Evolutionary conservation across 2,888 invertebrate species (phyloP), one percentile per base, ranked within the genome.

Genomic region (Phytoseiulus persimilis): DNA sequence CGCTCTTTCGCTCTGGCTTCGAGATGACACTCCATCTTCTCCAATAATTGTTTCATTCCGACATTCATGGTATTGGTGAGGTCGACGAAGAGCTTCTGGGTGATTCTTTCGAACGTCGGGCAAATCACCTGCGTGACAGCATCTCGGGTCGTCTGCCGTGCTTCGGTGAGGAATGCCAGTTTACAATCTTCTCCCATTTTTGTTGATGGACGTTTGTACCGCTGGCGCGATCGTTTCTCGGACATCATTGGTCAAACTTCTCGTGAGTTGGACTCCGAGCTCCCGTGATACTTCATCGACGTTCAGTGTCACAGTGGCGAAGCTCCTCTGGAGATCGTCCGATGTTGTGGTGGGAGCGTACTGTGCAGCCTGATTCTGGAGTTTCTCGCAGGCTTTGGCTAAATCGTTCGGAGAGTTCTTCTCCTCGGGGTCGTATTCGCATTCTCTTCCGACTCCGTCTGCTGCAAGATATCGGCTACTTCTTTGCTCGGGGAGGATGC

Each of bases 181-280:
- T 87, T 87, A 45, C 87, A 87, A 87, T 87, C 87, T 18, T 87
- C 87, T 33, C 87, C 87, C 9, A 87, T n/a, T 87, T n/a, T 87
- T 87, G 87, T 45, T n/a, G 14, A 87, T 87, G 9, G 87, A 87
- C 31, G 87, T 87, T 33, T 87, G 87, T 33, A 87, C 32, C 33
- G 87, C 87, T 28, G 87, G 87, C 11, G 45, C 87, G 87, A 87
- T 33, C 5, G 39, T n/a, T 6, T 33, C 87, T 3, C 45, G 39
- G 39, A 87, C 87, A 18, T 87, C 87, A 39, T 87, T 87, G n/a
- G 87, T 87, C 31, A 87, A 39, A 32, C 87, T 87, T 28, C 87
- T 33, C 6, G 87, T 87, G 31, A 87, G 33, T 33, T 87, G 87
- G 31, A 39, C 87, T 28, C 87, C 87, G 28, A 87, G 87, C 87